These are phyloP conservation scores for Parazoanthus atlanticus DNA, from an alignment of 92 coral and sea anemone genomes.

Conservation along the genomic window DNA sequence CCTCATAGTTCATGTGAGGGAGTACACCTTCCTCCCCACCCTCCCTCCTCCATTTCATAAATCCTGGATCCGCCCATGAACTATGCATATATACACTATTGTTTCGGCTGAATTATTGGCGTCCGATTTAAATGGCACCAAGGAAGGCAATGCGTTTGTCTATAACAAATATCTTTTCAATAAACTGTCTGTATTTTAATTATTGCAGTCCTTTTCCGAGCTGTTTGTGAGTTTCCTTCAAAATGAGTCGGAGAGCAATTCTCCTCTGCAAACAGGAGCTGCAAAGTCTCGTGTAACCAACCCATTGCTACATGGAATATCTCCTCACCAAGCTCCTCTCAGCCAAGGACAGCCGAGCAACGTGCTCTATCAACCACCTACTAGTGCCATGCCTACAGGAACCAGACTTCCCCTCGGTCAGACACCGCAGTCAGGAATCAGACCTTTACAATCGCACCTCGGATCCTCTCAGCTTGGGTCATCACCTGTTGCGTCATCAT, in stretches of 20 bases:
- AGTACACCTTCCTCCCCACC: too few relatives aligned
- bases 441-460: neutral
- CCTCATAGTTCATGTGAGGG: too few relatives aligned
- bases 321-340: conserved; percentile 69
- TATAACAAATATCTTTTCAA: neutral
- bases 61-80: too few relatives aligned
- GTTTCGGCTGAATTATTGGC: too few relatives aligned
- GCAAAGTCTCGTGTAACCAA: conserved; percentile 43
- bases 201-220: conserved; percentile 84
- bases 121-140: too few relatives aligned
- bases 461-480: neutral
- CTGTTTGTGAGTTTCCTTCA: conserved; percentile 94
- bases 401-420: neutral
- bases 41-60: too few relatives aligned
- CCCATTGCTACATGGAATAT: conserved; percentile 74
- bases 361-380: neutral
- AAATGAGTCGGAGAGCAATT: conserved; percentile 80
- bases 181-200: neutral
- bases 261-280: conserved; percentile 46
- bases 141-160: neutral
- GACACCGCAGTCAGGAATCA: conserved; percentile 6
- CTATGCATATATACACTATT: too few relatives aligned
- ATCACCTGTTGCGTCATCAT: neutral
- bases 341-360: conserved; percentile 29
- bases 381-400: conserved; percentile 7